A percentile compares a stretch with the other conserved stretches of the same genome.
phyloP scores from a whole-genome alignment of 64 coral and sea anemone species.

The Anthopleura sola region DNA sequence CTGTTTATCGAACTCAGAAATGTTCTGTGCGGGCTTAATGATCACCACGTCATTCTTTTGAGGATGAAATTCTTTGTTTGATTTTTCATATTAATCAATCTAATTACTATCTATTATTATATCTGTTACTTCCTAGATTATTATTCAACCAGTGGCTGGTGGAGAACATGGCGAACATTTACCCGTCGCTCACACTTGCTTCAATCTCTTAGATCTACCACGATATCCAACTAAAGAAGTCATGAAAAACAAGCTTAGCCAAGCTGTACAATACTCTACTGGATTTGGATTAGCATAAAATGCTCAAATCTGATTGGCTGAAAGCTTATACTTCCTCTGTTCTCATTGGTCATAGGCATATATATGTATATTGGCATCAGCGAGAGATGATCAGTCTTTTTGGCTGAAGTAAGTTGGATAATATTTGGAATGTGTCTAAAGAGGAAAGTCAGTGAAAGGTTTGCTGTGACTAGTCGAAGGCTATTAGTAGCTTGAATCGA shows the following conservation, averaged over 20 bases:
- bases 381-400: no score
- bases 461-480: no score
- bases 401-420: no score
- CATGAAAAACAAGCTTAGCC: conserved; percentile 86
- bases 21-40: no score
- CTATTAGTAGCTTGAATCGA: no score
- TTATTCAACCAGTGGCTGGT: conserved; percentile 95
- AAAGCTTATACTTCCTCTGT: not conserved
- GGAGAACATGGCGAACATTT: conserved; percentile 76
- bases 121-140: conserved; percentile 54
- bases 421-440: no score
- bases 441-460: no score
- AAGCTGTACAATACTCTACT: conserved; percentile 87
- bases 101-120: not conserved
- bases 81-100: not conserved
- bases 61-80: no score
- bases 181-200: conserved; percentile 96
- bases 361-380: no score
- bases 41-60: no score
- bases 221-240: conserved; percentile 86
- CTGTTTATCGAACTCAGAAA: no score
- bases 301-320: not conserved
- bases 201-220: conserved; percentile 90
- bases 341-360: not conserved
- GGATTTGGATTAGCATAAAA: conserved; percentile 91